phyloP scores from a whole-genome alignment of 2,113 vertebrate species.

The Scomber colias region DNA sequence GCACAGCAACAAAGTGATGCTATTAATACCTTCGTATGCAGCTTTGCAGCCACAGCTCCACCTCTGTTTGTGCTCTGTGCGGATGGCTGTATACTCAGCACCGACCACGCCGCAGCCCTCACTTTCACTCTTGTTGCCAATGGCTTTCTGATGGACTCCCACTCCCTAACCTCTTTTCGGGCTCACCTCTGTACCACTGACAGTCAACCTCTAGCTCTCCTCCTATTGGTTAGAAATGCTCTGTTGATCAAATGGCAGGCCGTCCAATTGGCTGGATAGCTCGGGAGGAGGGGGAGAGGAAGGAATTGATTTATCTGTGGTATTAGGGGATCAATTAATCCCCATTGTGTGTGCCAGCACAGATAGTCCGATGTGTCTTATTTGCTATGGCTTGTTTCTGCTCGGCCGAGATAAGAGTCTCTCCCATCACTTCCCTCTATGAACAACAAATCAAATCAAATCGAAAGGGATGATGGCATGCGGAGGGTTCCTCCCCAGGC shows the following conservation, averaged over 20 bases:
- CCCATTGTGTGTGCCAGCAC: conserved; percentile 88
- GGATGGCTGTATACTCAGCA: conserved; percentile 40
- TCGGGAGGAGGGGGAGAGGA: conserved; percentile 64
- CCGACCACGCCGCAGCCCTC: conserved; percentile 48
- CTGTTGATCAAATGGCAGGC: conserved; percentile 73
- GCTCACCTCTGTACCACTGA: conserved; percentile 62
- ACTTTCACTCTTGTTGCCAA: conserved; percentile 67
- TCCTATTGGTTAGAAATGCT: conserved; percentile 77
- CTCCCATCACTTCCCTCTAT: conserved; percentile 73
- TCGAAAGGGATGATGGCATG: conserved; percentile 72
- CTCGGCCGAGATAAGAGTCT: conserved; percentile 82
- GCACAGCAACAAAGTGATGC: not conserved
- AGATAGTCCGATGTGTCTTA: conserved; percentile 86
- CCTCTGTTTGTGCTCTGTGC: conserved; percentile 39
- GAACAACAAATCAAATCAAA: conserved; percentile 78
- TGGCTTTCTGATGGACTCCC: conserved; percentile 84
- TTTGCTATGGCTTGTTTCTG: conserved; percentile 86
- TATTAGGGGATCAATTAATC: conserved; percentile 90
- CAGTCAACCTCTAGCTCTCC: conserved; percentile 61
- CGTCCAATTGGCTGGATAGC: conserved; percentile 77
- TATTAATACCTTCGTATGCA: conserved; percentile 26
- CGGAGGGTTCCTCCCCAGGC: conserved; percentile 71
- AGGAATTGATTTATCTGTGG: conserved; percentile 88
- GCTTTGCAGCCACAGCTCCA: conserved; percentile 22
- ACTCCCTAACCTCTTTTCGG: conserved; percentile 62